Evolutionary conservation across 2,888 invertebrate species (phyloP).

Genomic region (Encarsia formosa): DNA sequence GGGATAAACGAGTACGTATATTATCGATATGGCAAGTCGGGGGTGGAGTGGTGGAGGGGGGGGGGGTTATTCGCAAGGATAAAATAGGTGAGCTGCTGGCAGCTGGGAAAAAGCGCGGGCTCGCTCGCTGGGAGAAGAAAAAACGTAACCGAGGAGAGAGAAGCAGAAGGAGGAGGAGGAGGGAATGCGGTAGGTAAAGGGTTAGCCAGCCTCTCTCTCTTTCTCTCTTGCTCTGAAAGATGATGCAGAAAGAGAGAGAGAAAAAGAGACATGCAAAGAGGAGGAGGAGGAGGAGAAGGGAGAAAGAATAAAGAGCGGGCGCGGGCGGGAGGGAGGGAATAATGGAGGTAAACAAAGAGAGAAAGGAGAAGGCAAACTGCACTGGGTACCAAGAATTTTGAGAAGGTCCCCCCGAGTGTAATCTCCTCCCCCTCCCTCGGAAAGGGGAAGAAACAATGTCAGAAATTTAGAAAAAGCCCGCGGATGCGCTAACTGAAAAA

Average conservation of each 20-base stretch:
- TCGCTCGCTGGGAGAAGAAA: slow-evolving; percentile 17
- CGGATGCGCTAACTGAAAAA: not conserved
- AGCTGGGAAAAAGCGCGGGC: not conserved
- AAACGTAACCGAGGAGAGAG: slow-evolving; percentile 9
- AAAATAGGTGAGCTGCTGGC: too few species aligned
- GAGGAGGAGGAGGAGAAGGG: slow-evolving; percentile 3
- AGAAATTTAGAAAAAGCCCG: not conserved
- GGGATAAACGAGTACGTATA: too few species aligned
- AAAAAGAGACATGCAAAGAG: not conserved
- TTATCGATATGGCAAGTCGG: too few species aligned
- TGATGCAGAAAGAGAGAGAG: not conserved
- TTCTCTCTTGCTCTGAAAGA: slow-evolving; percentile 1
- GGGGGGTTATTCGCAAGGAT: too few species aligned
- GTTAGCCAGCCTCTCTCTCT: slow-evolving; percentile 7
- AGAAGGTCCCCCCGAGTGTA: too few species aligned
- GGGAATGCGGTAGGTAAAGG: slow-evolving; percentile 26
- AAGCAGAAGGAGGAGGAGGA: not conserved
- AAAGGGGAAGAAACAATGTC: not conserved
- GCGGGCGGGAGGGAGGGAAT: slow-evolving; percentile 6
- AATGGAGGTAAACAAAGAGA: slow-evolving; percentile 30
- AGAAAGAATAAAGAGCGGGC: not conserved
- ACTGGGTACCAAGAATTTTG: slow-evolving; percentile 7
- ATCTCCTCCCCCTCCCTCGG: too few species aligned
- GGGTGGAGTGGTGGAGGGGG: too few species aligned
- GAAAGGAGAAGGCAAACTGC: slow-evolving; percentile 21